Base-by-base conservation (phyloP, 2,888 invertebrate species). In the Tortrix viridana region DNA sequence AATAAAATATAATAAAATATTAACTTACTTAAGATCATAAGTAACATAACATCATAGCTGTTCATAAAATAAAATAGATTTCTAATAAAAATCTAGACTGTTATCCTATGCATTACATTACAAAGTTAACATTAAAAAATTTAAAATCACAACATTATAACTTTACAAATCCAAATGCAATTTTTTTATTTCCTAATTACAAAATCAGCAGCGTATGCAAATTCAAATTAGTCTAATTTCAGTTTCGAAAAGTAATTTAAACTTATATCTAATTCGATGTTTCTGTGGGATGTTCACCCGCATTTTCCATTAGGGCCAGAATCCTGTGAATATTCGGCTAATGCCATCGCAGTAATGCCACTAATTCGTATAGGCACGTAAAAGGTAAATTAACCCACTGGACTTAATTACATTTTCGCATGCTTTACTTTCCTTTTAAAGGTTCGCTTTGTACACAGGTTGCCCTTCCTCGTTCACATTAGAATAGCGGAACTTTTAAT, bases 321-420 rank as follows among this genome's bases (percentile, higher is more conserved):
- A 73, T 72, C 71, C 68, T 65, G 66, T 69, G 69, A 62, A 70
- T 72, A 77, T 75, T 74, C 72, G 73, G 72, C 66, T 76, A 77
- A 81, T 81, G 79, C 75, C 73, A 74, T 75, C 77, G 74, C 74
- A 72, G 81, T 82, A 85, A 84, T 80, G 81, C 80, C 70, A 76
- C 81, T 89, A 88, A 89, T 86, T 86, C 85, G 74, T 83, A 87
- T 84, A 84, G 82, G 80, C 89, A 90, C 88, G 90, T 86, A 82
- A 90, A 88, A 83, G 76, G 80, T 75, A 80, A 86, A 89, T 89
- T 89, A 91, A 88, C 90, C 89, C 83, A 86, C 79, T 88, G 83
- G 82, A 83, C 88, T 84, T 91, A 91, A 91, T 91, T 89, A 88
- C 86, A 80, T 85, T 89, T 86, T 90, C 89, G 89, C 90, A 89